Base-by-base conservation (phyloP, 2,888 invertebrate genomes). In the Microctonus brassicae region DNA sequence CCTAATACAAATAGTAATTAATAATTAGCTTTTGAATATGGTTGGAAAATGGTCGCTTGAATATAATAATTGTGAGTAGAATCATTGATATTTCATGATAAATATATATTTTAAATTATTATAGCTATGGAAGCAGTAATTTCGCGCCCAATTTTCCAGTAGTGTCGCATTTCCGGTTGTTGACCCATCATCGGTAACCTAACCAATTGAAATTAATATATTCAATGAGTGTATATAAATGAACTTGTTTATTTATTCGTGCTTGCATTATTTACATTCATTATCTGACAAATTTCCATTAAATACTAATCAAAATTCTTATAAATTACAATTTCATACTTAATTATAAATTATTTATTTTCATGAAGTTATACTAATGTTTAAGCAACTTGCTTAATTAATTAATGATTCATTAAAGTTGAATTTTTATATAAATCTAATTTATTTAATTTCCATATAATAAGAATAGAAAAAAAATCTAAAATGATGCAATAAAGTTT, bases 191-290 rank as follows among this genome's bases (percentile, higher is more conserved):
- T 72, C 67, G 67, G 55, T 20, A 33, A 42, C n/a, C 20, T 57
- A 63, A 61, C 57, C 57, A 72, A 55, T 57, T 67, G 67, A 33
- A 72, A 72, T 63, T 72, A 63, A 72, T 72, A 62, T 42, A 42
- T 66, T 61, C 33, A 33, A 17, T 55, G 47, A 24, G 39, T 22
- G 39, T 61, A 9, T 61, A 9, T 39, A 1, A 13, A 20, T 33
- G 1, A 10, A 33, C 34, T n/a, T 34, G 33, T 33, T 17, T 10
- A 60, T 34, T n/a, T 36, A 60, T 60, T 17, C 34, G 6, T 17
- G 17, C 29, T 13, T 53, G 17, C 22, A 53, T n/a, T n/a, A n/a
- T n/a, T n/a, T n/a, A n/a, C n/a, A n/a, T n/a, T n/a, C n/a, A n/a
- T n/a, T n/a, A n/a, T n/a, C n/a, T n/a, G n/a, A n/a, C n/a, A n/a